Evolutionary conservation across 2,888 invertebrate genomes (phyloP).

Genomic region (Theretra japonica): DNA sequence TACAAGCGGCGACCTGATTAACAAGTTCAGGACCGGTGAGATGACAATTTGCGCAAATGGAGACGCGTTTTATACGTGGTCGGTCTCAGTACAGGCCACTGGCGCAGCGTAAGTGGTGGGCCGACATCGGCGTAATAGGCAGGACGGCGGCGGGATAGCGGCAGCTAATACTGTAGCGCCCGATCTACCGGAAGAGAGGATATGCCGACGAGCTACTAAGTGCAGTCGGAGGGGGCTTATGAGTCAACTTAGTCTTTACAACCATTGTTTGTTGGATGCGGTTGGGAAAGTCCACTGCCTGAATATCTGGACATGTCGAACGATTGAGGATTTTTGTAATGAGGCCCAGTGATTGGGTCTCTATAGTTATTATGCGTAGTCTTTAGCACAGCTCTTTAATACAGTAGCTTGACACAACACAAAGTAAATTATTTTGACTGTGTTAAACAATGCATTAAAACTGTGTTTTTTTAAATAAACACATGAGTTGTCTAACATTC

Average conservation of each 20-base stretch:
- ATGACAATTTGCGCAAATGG: conserved; percentile 21
- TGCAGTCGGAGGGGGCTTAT: conserved; percentile 22
- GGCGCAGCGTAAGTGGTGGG: conserved; percentile 34
- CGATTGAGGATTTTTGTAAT: too few species aligned
- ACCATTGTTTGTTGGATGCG: not conserved
- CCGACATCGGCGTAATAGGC: conserved; percentile 37
- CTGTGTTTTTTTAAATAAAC: too few species aligned
- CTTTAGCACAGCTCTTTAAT: too few species aligned
- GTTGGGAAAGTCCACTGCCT: too few species aligned
- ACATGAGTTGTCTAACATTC: too few species aligned
- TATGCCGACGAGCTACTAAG: conserved; percentile 10
- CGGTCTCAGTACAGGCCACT: conserved; percentile 12
- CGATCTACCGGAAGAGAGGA: conserved; percentile 26
- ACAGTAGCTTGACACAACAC: too few species aligned
- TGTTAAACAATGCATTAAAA: too few species aligned
- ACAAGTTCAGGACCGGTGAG: not conserved
- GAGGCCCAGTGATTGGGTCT: too few species aligned
- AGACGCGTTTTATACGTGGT: conserved; percentile 15
- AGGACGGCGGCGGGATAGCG: conserved; percentile 28
- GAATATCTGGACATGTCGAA: too few species aligned
- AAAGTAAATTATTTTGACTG: too few species aligned
- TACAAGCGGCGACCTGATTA: conserved; percentile 1
- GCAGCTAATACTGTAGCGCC: conserved; percentile 36
- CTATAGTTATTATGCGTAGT: too few species aligned
- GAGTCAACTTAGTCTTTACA: not conserved